A percentile compares a stretch with the other conserved stretches of the same genome.
Conservation (phyloP, 2,888 invertebrate species). For the Eurois occulta region DNA sequence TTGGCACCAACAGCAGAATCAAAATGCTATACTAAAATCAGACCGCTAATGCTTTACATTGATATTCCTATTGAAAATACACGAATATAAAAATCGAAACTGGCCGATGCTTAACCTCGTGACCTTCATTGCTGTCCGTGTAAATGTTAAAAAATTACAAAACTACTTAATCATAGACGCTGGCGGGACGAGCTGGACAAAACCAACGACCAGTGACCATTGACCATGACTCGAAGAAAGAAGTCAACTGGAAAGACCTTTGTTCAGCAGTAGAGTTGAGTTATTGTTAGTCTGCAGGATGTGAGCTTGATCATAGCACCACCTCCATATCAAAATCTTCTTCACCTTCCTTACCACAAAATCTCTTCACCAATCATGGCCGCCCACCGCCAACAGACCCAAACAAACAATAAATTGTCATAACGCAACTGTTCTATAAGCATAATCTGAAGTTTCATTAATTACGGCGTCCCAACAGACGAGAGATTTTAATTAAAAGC, state of each 20-base stretch:
- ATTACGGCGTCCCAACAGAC: conserved; percentile 58
- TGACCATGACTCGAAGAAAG: background rate
- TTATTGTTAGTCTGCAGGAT: background rate
- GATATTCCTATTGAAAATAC: background rate
- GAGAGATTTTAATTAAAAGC: conserved; percentile 79
- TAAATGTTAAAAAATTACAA: background rate
- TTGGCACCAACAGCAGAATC: background rate
- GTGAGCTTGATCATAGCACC: background rate
- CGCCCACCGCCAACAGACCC: conserved; percentile 18
- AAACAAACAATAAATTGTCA: conserved; percentile 63
- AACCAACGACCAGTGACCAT: background rate
- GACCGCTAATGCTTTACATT: background rate
- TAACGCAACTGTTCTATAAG: conserved; percentile 56
- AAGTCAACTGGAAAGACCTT: background rate
- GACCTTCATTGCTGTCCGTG: background rate
- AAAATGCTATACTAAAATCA: background rate
- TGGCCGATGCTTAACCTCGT: background rate
- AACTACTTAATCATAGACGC: background rate
- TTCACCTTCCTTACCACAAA: background rate
- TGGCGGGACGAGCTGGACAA: background rate
- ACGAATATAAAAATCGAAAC: background rate
- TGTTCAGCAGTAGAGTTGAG: background rate
- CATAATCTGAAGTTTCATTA: conserved; percentile 64
- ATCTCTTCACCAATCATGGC: conserved; percentile 21
- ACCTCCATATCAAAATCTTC: background rate